These are phyloP conservation scores for Nicator chloris DNA, from an alignment of 2,113 vertebrate genomes.

Conservation along the genomic window DNA sequence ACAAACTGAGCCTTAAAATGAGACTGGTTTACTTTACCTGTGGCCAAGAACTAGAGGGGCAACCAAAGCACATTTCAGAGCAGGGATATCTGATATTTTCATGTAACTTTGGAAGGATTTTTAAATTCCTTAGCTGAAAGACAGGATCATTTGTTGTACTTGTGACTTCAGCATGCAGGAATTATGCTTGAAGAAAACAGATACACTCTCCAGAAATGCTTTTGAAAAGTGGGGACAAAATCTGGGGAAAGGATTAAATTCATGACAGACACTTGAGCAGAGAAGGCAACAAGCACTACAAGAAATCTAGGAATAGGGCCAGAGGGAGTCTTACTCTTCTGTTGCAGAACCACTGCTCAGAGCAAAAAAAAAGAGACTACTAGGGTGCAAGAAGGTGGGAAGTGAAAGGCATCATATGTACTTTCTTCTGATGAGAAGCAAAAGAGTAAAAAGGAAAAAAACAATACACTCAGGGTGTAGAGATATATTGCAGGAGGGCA, in stretches of 20 bases:
- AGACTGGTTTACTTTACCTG: not conserved
- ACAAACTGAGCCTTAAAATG: constrained; percentile 7
- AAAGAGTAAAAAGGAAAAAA: not conserved
- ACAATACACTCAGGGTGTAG: not conserved
- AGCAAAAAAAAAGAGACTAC: not conserved
- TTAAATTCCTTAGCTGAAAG: constrained; percentile 3
- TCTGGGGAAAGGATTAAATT: constrained; percentile 12
- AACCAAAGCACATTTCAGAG: not conserved
- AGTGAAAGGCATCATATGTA: not conserved
- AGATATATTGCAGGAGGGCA: not conserved
- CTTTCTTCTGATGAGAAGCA: not conserved
- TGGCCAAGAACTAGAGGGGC: not conserved
- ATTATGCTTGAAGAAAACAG: constrained; percentile 26
- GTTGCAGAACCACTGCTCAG: not conserved
- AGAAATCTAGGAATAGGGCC: not conserved
- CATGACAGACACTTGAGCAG: not conserved
- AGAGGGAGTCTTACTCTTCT: not conserved
- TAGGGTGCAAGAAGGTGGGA: not conserved
- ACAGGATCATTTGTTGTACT: not conserved
- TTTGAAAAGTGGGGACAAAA: not conserved
- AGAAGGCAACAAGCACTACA: not conserved
- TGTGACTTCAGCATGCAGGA: constrained; percentile 21
- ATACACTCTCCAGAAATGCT: not conserved
- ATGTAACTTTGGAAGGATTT: not conserved
- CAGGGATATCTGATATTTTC: not conserved